Evolutionary conservation across 30 jellyfish, hydroid and myxozoan genomes (phyloP), one percentile per base, ranked within the genome.

Genomic region (Chironex yamaguchii): DNA sequence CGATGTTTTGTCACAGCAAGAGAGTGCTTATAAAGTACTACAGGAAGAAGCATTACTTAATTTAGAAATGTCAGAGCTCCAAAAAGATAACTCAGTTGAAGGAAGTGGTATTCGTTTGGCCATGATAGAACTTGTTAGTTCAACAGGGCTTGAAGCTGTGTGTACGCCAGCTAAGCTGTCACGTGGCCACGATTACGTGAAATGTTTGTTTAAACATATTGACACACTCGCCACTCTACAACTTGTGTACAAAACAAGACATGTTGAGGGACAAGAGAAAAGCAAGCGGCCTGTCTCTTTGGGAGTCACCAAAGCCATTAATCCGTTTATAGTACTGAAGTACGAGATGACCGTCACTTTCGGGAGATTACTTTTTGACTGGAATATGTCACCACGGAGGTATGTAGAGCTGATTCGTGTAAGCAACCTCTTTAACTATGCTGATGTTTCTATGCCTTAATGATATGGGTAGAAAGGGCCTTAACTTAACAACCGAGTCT

Each of bases 311-410:
- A 82, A 88, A 53, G 96, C 97, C 2, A 82, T 62, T 13, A 88
- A 93, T 49, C 99, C 99, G 13, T 94, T 88, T 81, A 79, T 82
- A 23, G 95, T 94, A 4, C 86, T 94, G n/a, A 63, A 89, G 34
- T 95, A 94, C 36, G 89, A 85, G 20, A 94, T 94, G 24, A 42
- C 91, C 22, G 91, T 32, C 11, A 94, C 80, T 11, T 76, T 94
- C 71, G 96, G 96, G 29, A 58, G 95, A 29, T 67, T 94, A 75
- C 92, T 94, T 20, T 94, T 94, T 64, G 89, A 88, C 49, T 88
- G 95, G 96, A 85, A 79, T 29, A 86, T 94, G 94, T 92, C 97
- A 2, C 97, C 99, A 25, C 88, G 71, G 49, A 73, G 97, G 97
- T 89, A 82, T 23, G 34, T 34, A 24, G n/a, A n/a, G n/a, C n/a